Percentiles rank a stretch among this genome's conserved stretches.
Evolutionary conservation across 1,140 invertebrate species (phyloP).

Genomic region (Bombus confusus): DNA sequence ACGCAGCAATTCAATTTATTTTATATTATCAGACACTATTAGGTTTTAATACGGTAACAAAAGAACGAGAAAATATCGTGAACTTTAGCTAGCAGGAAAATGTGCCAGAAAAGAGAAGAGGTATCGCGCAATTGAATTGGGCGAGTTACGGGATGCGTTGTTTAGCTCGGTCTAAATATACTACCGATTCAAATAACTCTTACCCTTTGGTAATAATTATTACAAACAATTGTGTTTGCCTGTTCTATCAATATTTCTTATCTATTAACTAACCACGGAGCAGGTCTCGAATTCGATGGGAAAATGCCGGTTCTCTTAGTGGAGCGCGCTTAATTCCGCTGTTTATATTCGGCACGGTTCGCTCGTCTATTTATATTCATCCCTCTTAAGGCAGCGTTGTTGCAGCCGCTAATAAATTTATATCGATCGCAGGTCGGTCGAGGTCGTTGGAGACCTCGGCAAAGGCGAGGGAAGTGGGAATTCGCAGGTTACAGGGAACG

Average conservation of each 20-base stretch:
- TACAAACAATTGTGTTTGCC: too few relatives aligned
- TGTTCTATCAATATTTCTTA: not conserved
- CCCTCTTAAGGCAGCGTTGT: not conserved
- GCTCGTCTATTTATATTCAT: conserved; percentile 13
- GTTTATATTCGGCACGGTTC: not conserved
- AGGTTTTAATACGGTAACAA: too few relatives aligned
- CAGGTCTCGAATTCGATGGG: not conserved
- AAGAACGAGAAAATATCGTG: too few relatives aligned
- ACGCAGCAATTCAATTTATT: too few relatives aligned
- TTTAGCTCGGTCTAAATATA: too few relatives aligned
- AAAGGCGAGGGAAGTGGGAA: not conserved
- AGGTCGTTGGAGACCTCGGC: not conserved
- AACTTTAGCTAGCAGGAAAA: too few relatives aligned
- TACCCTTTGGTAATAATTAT: too few relatives aligned
- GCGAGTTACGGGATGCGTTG: too few relatives aligned
- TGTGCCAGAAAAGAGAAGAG: too few relatives aligned
- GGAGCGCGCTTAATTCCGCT: conserved; percentile 8
- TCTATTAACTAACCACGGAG: not conserved
- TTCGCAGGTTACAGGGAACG: conserved; percentile 16
- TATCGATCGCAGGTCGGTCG: conserved; percentile 1
- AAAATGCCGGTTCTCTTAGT: not conserved
- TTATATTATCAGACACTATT: too few relatives aligned
- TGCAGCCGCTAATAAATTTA: conserved; percentile 25
- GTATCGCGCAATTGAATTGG: too few relatives aligned
- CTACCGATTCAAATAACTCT: too few relatives aligned